Conservation (phyloP, 2,797 vertebrate genomes). For the Channallabes apus region DNA sequence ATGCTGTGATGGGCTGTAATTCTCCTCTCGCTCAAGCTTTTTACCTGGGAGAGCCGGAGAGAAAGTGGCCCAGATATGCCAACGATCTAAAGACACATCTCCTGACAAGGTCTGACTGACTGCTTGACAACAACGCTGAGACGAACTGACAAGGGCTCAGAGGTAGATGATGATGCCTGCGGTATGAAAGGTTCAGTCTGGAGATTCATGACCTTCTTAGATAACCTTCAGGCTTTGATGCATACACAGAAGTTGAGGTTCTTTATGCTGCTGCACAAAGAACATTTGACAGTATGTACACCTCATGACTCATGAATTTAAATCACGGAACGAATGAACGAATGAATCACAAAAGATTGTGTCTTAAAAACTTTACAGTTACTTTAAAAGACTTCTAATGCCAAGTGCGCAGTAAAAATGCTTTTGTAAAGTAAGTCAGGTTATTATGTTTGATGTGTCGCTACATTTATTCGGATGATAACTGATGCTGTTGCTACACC, state of each 20-base stretch:
- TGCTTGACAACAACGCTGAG: constrained; percentile 44
- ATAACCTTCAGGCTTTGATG: constrained; percentile 32
- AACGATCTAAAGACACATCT: constrained; percentile 31
- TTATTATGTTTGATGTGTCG: too few relatives aligned
- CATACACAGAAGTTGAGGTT: constrained; percentile 20
- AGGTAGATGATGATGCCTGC: constrained; percentile 43
- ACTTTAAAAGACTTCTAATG: neutral
- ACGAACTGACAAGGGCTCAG: constrained; percentile 44
- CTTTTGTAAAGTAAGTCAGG: too few relatives aligned
- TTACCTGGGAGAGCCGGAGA: constrained; percentile 13
- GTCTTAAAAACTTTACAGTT: neutral
- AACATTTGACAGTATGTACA: neutral
- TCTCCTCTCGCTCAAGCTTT: constrained; percentile 33
- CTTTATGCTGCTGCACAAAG: neutral
- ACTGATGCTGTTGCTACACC: neutral
- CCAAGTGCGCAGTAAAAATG: neutral
- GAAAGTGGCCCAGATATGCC: constrained; percentile 49
- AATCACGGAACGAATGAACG: neutral
- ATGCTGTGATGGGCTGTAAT: constrained; percentile 4
- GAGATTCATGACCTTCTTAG: neutral
- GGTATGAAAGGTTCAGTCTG: constrained; percentile 36
- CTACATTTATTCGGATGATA: neutral
- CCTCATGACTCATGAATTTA: neutral
- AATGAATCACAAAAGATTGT: neutral
- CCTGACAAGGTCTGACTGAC: constrained; percentile 40